A percentile compares a stretch with the other conserved stretches of the same genome.
phyloP scores from a whole-genome alignment of 2,113 vertebrate genomes.

The Probosciger aterrimus region DNA sequence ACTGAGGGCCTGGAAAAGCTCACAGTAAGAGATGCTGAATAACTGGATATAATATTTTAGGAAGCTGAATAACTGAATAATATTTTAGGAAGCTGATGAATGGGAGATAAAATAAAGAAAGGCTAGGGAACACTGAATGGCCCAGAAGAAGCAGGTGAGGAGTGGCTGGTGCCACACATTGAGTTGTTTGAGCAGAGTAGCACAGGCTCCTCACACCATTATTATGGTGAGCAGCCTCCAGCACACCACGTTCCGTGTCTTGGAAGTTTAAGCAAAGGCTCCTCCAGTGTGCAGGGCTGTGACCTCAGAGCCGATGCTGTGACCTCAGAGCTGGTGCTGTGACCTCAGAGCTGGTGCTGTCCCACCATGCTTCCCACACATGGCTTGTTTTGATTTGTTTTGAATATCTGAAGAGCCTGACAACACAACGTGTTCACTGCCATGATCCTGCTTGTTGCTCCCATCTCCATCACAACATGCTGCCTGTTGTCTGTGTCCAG shows the following conservation, averaged over 20 bases:
- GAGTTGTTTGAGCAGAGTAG: neutral
- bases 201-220: accelerated
- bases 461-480: neutral
- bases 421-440: neutral
- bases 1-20: neutral
- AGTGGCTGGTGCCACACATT: neutral
- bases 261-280: neutral
- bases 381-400: neutral
- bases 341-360: neutral
- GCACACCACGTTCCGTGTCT: accelerated
- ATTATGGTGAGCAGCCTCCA: neutral
- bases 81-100: constrained; percentile 23
- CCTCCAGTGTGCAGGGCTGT: neutral
- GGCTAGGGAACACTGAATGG: neutral
- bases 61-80: neutral
- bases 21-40: neutral
- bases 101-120: neutral
- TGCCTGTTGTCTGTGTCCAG: neutral
- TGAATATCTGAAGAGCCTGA: neutral
- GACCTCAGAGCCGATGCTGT: neutral
- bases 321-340: neutral
- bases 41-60: neutral
- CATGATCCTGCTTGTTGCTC: neutral
- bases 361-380: neutral
- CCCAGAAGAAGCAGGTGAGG: neutral